phyloP scores from a whole-genome alignment of 2,113 vertebrate genomes.

The Excalfactoria chinensis region DNA sequence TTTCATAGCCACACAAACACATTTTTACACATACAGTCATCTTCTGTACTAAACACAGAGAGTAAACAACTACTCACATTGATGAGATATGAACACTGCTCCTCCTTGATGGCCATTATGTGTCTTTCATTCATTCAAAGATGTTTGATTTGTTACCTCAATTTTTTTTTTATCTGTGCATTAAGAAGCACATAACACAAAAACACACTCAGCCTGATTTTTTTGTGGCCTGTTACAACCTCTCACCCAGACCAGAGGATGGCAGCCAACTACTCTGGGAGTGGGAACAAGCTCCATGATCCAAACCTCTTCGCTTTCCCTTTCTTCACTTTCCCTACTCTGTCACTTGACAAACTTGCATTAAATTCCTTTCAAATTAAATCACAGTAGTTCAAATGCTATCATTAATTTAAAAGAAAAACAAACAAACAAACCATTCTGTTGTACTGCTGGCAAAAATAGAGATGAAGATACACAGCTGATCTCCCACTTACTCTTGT shows the following conservation, averaged over 20 bases:
- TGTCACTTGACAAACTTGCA: not conserved
- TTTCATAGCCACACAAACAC: not conserved
- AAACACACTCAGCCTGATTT: not conserved
- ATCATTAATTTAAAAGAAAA: not conserved
- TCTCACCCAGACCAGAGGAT: not conserved
- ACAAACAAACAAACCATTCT: not conserved
- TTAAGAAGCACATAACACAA: not conserved
- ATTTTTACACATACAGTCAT: not conserved
- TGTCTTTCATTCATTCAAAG: not conserved
- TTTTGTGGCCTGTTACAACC: not conserved
- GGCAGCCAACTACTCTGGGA: not conserved
- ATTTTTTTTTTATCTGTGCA: not conserved
- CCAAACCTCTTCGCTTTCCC: not conserved
- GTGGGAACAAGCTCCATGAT: not conserved
- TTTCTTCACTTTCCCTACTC: not conserved
- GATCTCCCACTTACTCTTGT: not conserved
- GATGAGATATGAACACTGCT: not conserved
- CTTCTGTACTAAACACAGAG: not conserved
- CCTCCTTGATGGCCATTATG: not conserved
- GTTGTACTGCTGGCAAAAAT: slow-evolving; percentile 5
- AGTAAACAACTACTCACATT: not conserved
- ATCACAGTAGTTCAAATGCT: not conserved
- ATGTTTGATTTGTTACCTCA: not conserved
- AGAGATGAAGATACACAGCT: not conserved
- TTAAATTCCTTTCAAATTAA: not conserved